These are phyloP conservation scores for Drosophila heteroneura DNA, from an alignment of 2,888 invertebrate genomes.

Conservation along the genomic window DNA sequence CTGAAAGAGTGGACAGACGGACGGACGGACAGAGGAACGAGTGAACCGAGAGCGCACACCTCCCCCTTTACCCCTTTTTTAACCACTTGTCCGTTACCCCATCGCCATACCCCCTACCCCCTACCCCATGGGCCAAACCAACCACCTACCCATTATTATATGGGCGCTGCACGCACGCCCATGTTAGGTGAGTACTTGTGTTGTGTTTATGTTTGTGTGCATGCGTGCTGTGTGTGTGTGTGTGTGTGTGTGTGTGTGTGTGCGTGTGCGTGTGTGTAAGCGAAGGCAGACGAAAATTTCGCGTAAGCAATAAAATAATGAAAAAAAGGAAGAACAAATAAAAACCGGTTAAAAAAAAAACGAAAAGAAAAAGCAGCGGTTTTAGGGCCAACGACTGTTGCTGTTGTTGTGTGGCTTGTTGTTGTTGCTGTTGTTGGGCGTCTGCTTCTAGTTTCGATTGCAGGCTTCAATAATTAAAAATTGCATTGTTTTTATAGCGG, in stretches of 20 bases:
- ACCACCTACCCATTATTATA: constrained; percentile 56
- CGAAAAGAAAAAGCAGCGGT: constrained; percentile 18
- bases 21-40: constrained; percentile 4
- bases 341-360: constrained; percentile 67
- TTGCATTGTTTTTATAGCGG: constrained; percentile 66
- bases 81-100: constrained; percentile 5
- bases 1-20: neutral
- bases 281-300: constrained; percentile 67
- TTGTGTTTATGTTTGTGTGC: constrained; percentile 13
- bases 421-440: constrained; percentile 21
- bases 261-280: constrained; percentile 20
- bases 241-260: constrained; percentile 5
- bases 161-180: constrained; percentile 69
- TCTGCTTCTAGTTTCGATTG: constrained; percentile 68
- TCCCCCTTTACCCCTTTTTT: neutral
- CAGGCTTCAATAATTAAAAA: constrained; percentile 72
- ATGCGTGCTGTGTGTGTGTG: constrained; percentile 8
- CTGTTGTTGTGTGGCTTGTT: neutral
- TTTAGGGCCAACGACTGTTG: constrained; percentile 43
- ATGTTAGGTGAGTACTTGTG: constrained; percentile 38
- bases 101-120: neutral
- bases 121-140: constrained; percentile 17
- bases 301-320: constrained; percentile 75
- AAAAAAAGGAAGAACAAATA: constrained; percentile 39
- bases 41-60: constrained; percentile 18